Evolutionary conservation across 1,140 invertebrate species (phyloP), one percentile per base, ranked within the genome.

Genomic region (Brachystomella parvula): DNA sequence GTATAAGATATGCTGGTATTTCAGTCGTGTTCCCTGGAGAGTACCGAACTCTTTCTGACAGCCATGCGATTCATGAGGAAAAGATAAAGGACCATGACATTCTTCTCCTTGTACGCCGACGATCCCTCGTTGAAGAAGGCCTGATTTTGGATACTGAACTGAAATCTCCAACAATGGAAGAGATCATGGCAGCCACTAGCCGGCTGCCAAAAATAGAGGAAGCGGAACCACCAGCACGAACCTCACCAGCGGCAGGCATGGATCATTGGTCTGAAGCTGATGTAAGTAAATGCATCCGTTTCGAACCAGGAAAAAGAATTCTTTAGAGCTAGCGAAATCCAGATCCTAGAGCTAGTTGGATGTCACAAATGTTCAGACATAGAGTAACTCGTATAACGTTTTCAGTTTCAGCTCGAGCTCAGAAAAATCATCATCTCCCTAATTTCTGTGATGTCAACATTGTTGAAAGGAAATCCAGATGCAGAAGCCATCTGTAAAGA

Each of bases 341-440:
- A n/a, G n/a, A n/a, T n/a, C n/a, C 29, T 59, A 67, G 24, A 63
- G 31, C 28, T 61, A 3, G 32, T 62, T 32, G 19, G 19, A 39
- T 30, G 3, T 64, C 73, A 56, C 71, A 73, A 17, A 76, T 78
- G 72, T 78, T 78, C 75, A 75, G 53, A 73, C 66, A 68, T 15
- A 60, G 61, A n/a, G 35, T 28, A 19, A 24, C 21, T 58, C 35
- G 21, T n/a, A 47, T 33, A 32, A 49, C 64, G 56, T 24, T 44
- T 39, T 58, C 59, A 85, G 83, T 84, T 85, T 79, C 84, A 85
- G 70, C 79, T 77, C 72, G 84, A 86, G 74, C 77, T 86, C 31
- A 76, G 82, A 31, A 83, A 83, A 76, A 86, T 86, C 61, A 77
- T 87, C 15, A 81, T 86, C 60, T 83, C 84, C 0, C 76, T 87